phyloP scores from a whole-genome alignment of 2,113 vertebrate species.

The Suricata suricatta region DNA sequence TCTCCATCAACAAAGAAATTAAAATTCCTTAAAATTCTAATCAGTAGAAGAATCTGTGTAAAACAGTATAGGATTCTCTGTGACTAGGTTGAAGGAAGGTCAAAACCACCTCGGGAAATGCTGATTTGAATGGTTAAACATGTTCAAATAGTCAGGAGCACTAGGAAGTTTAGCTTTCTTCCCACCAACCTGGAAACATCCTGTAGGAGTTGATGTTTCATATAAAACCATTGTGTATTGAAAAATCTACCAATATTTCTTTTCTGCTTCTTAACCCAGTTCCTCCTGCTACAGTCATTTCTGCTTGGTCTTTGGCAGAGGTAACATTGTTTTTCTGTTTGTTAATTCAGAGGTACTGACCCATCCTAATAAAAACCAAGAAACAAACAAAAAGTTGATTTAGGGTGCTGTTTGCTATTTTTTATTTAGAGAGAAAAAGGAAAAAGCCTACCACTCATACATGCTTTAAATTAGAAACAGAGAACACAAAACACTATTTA shows the following conservation, averaged over 20 bases:
- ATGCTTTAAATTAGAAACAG: slow-evolving; percentile 74
- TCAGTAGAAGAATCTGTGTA: not conserved
- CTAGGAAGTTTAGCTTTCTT: not conserved
- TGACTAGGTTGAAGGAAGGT: not conserved
- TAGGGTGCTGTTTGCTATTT: slow-evolving; percentile 45
- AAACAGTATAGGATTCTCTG: not conserved
- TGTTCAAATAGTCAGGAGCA: not conserved
- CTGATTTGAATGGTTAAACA: not conserved
- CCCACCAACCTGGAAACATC: not conserved
- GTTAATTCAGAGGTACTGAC: not conserved
- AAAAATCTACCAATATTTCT: not conserved
- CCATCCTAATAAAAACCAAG: slow-evolving; percentile 30
- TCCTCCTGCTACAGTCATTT: not conserved
- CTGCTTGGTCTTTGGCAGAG: not conserved
- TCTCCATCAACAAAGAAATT: not conserved
- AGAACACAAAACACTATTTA: slow-evolving; percentile 33
- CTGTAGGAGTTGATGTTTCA: not conserved
- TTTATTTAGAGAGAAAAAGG: slow-evolving; percentile 51
- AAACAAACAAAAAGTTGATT: slow-evolving; percentile 49
- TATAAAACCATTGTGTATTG: not conserved
- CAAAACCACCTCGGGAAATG: not conserved
- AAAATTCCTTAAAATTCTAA: not conserved
- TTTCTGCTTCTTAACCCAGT: not conserved
- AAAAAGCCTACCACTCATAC: not conserved
- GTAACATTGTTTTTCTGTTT: not conserved